Evolutionary conservation across 2,113 vertebrate species (phyloP).

Genomic region (Speoplatyrhinus poulsoni): DNA sequence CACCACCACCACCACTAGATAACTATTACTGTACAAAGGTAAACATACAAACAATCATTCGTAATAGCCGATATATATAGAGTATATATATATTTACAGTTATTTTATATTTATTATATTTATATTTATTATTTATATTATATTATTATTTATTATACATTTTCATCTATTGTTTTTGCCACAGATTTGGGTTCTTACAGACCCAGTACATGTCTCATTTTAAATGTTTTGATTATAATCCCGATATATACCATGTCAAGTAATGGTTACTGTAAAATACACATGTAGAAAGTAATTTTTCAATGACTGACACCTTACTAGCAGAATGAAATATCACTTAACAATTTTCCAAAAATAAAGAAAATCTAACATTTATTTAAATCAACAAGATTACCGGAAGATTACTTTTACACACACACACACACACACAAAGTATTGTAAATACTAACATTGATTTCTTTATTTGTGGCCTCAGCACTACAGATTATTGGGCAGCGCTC

Average conservation of each 20-base stretch:
- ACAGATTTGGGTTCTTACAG: neutral
- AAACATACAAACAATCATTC: too few relatives aligned
- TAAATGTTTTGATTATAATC: too few relatives aligned
- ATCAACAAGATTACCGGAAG: neutral
- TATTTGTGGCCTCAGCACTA: slow-evolving; percentile 20
- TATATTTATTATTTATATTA: too few relatives aligned
- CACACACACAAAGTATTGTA: neutral
- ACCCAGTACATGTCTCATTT: neutral
- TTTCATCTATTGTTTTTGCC: neutral
- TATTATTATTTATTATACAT: neutral
- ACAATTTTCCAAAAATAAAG: neutral
- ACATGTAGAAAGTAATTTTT: too few relatives aligned
- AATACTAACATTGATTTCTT: neutral
- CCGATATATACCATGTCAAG: too few relatives aligned
- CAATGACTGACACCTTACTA: neutral
- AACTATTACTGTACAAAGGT: too few relatives aligned
- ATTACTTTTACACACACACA: neutral
- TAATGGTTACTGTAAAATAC: too few relatives aligned
- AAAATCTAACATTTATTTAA: neutral
- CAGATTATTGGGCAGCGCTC: slow-evolving; percentile 53
- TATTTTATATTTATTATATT: neutral
- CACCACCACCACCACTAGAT: slow-evolving; percentile 19
- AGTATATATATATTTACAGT: neutral
- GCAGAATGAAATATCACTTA: neutral
- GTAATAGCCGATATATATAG: neutral